Percentiles rank a stretch among this genome's conserved stretches.
These are phyloP conservation scores for Lasioglossum lativentre DNA, from an alignment of 2,888 invertebrate genomes.

Conservation along the genomic window DNA sequence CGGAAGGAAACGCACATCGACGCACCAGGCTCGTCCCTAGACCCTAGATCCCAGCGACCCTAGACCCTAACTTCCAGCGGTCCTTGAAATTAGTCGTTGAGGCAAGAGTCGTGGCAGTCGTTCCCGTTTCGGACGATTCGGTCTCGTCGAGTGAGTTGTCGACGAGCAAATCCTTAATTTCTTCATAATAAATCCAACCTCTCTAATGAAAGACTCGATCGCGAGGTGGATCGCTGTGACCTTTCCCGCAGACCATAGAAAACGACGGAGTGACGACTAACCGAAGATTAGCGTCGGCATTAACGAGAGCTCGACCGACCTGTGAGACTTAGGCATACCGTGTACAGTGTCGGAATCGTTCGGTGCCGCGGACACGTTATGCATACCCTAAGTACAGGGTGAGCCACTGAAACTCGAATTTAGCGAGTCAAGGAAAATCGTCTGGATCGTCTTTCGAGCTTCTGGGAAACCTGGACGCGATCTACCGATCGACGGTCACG, in stretches of 20 bases:
- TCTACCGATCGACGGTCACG: constrained; percentile 20
- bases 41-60: constrained; percentile 33
- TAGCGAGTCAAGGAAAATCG: not conserved
- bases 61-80: constrained; percentile 36
- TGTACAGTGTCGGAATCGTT: not conserved
- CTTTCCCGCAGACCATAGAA: constrained; percentile 48
- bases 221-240: constrained; percentile 47
- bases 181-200: constrained; percentile 33
- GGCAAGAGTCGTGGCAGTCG: constrained; percentile 77
- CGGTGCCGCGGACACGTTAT: constrained; percentile 5
- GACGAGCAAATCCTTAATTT: constrained; percentile 18
- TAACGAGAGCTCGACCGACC: constrained; percentile 29
- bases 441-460: not conserved
- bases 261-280: constrained; percentile 41
- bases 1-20: constrained; percentile 22
- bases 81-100: constrained; percentile 80
- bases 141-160: constrained; percentile 5
- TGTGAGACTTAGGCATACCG: constrained; percentile 8
- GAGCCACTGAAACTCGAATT: not conserved
- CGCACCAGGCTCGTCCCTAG: constrained; percentile 22
- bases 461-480: not conserved
- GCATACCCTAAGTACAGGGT: not conserved
- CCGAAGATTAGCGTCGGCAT: constrained; percentile 38
- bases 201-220: constrained; percentile 49
- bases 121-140: constrained; percentile 51